phyloP scores from a whole-genome alignment of 2,888 invertebrate genomes.

The Tetragonisca angustula region DNA sequence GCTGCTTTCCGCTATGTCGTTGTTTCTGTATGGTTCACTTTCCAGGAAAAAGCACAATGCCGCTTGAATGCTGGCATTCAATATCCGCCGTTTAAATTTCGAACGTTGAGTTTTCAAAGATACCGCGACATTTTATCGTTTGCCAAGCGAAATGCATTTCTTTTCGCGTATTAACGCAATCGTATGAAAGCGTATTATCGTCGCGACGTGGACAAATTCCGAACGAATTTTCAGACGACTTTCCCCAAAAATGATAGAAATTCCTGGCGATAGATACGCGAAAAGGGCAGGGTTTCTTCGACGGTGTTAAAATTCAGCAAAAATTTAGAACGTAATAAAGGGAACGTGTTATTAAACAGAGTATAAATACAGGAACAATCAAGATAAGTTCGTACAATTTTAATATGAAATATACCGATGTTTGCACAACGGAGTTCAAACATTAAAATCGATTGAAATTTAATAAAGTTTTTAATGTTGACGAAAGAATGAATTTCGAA shows the following conservation, averaged over 20 bases:
- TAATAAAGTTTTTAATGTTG: too few species aligned
- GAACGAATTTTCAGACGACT: not conserved
- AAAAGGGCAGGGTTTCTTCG: not conserved
- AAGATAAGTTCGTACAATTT: not conserved
- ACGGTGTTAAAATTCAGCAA: too few species aligned
- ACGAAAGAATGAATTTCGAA: too few species aligned
- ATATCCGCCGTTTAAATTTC: slow-evolving; percentile 25
- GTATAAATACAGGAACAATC: not conserved
- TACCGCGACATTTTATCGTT: not conserved
- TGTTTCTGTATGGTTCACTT: not conserved
- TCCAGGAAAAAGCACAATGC: slow-evolving; percentile 6
- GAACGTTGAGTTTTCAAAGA: slow-evolving; percentile 2
- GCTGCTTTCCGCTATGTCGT: not conserved
- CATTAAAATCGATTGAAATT: not conserved
- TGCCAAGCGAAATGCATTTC: not conserved
- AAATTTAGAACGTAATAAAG: too few species aligned
- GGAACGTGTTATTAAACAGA: not conserved
- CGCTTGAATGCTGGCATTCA: slow-evolving; percentile 19
- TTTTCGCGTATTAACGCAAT: not conserved
- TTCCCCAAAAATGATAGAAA: not conserved
- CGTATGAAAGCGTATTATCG: fast-evolving
- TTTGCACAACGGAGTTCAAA: not conserved
- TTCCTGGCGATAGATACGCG: not conserved
- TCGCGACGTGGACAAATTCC: not conserved
- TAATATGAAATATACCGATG: not conserved